Evolutionary conservation across 1,140 invertebrate species (phyloP).

Genomic region (Panagrolaimus sp.): DNA sequence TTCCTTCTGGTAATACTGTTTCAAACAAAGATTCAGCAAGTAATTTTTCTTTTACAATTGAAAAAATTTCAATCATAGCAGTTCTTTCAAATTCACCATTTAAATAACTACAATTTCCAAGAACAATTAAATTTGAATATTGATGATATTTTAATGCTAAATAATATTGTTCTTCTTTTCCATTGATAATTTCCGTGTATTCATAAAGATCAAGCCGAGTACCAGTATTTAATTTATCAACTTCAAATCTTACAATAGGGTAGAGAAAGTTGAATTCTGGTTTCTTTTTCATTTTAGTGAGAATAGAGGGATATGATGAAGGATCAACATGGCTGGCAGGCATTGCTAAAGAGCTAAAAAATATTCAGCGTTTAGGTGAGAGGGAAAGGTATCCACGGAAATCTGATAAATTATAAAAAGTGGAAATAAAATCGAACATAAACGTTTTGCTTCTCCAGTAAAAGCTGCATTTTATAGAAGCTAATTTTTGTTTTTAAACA

Average conservation of each 20-base stretch:
- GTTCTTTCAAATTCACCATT: not conserved
- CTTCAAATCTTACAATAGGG: constrained; percentile 4
- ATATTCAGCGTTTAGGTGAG: too few relatives aligned
- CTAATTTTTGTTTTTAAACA: too few relatives aligned
- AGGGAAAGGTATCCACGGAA: too few relatives aligned
- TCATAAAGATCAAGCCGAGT: not conserved
- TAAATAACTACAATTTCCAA: not conserved
- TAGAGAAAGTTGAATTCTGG: not conserved
- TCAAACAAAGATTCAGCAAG: not conserved
- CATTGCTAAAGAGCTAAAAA: too few relatives aligned
- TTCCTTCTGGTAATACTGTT: not conserved
- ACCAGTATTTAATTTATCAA: not conserved
- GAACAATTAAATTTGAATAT: not conserved
- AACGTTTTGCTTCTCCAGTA: too few relatives aligned
- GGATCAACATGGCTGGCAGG: too few relatives aligned
- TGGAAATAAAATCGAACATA: too few relatives aligned
- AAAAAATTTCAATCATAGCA: not conserved
- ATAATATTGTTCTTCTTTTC: not conserved
- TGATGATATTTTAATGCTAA: not conserved
- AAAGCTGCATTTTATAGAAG: too few relatives aligned
- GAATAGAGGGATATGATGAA: too few relatives aligned
- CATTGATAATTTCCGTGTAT: not conserved
- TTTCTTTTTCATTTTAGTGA: too few relatives aligned
- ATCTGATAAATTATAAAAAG: too few relatives aligned
- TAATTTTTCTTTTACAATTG: not conserved